Base-by-base conservation (phyloP, 2,113 vertebrate genomes). In the Ivindomyrus marchei region DNA sequence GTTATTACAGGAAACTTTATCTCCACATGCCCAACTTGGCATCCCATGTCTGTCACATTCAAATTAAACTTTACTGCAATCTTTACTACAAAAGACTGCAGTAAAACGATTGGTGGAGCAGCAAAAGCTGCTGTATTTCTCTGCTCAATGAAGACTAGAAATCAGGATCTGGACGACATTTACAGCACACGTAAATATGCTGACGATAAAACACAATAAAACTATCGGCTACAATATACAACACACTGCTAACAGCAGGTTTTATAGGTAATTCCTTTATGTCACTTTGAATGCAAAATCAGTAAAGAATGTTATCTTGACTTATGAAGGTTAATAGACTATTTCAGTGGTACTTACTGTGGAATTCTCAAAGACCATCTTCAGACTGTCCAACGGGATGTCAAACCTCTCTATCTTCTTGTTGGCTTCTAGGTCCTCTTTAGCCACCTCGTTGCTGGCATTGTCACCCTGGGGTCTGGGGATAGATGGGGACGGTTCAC, bases 381-480 rank as follows among this genome's bases (percentile, higher is more conserved):
- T 92, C 24, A 92, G 88, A n/a, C 87, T 87, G 74, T 85, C 91
- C 52, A 92, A 58, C 5, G 91, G 91, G 88, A 85, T 88, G 36
- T 4, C 89, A 42, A 91, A 90, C 89, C 74, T 49, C 85, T 88
- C 92, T 90, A 92, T 91, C 91, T 92, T 94, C 90, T 93, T 92
- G 92, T 91, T 86, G 91, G 90, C 92, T 92, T 90, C 91, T 91
- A 92, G 93, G 90, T 92, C 91, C 87, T 90, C 85, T 88, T 91
- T 91, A 45, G 91, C 50, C 89, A 90, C 90, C 92, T 45, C 88
- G 93, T 91, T 80, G 90, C 91, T 62, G 50, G 90, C 27, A 36
- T 21, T n/a, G 91, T 92, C 56, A 42, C 5, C 49, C 70, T 19
- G 85, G 36, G 88, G 88, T 42, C 9, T 53, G 92, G 87, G 90